Base-by-base conservation (phyloP, 1,140 invertebrate species). In the Globodera rostochiensis region DNA sequence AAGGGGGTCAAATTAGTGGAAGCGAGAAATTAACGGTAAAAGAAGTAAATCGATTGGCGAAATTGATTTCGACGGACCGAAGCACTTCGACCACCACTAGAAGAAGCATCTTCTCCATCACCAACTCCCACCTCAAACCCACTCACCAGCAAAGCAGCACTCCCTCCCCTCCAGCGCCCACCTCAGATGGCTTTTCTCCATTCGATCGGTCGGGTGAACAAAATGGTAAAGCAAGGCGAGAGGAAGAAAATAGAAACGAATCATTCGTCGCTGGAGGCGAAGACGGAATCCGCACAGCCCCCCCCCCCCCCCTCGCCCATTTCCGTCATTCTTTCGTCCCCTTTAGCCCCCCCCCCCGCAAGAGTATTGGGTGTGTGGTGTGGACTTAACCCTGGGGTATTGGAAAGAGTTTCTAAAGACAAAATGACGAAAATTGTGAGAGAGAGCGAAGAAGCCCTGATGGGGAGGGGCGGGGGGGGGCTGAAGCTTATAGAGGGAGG, bases 161-260 rank as follows among this genome's bases (percentile, higher is more conserved):
- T 15, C 57, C 73, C 25, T 74, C 36, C 6, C 8, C 57, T 45
- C 73, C 47, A 36, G 25, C 25, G 25, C 25, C 25, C 25, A 36
- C 25, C 57, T 19, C 57, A 60, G 15, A 15, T 60, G 11, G 57
- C 15, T 60, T 60, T 60, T 60, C 4, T 15, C 15, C 15, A 5
- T 60, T n/a, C 21, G 36, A n/a, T 74, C 21, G 73, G 36, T 74
- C 53, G 25, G 73, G 45, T 74, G 25, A 74, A 36, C n/a, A 25
- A 74, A 74, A 74, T n/a, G n/a, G 21, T n/a, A 25, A 49, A 74
- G 73, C 73, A 45, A 45, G 73, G 21, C 6, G 73, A 74, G 47
- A 25, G 53, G 53, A 74, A 74, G 73, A 8, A 74, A 21, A 36
- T 36, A 21, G 53, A 49, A 46, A 19, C 25, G 25, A 36, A 36